A percentile compares a stretch with the other conserved stretches of the same genome.
These are phyloP conservation scores for Drosophila austrosaltans DNA, from an alignment of 2,888 invertebrate genomes.

Conservation along the genomic window DNA sequence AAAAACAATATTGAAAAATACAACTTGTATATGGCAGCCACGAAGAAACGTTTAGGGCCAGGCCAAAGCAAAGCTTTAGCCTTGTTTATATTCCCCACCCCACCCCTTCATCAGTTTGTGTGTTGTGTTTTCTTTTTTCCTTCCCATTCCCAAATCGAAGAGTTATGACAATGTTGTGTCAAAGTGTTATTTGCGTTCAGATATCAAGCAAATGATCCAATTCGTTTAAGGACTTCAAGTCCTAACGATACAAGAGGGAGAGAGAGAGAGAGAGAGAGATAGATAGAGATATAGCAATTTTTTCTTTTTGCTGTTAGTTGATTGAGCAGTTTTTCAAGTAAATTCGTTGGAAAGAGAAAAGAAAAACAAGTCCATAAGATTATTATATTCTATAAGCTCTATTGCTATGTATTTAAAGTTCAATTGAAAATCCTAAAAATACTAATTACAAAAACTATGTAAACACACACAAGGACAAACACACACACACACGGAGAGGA, in stretches of 20 bases:
- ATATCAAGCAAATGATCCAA: conserved; percentile 48
- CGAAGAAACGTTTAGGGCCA: conserved; percentile 41
- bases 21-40: conserved; percentile 46
- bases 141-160: conserved; percentile 29
- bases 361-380: neutral
- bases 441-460: neutral
- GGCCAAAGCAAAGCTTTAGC: conserved; percentile 34
- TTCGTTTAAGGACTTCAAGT: conserved; percentile 36
- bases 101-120: conserved; percentile 1
- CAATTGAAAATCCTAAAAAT: conserved; percentile 2
- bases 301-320: conserved; percentile 26
- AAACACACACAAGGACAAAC: neutral
- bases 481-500: neutral
- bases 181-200: conserved; percentile 52
- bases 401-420: neutral
- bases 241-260: conserved; percentile 31
- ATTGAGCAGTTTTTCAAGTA: conserved; percentile 37
- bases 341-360: neutral
- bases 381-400: neutral
- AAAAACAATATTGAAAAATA: conserved; percentile 63
- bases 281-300: conserved; percentile 24
- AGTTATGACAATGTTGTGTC: conserved; percentile 55
- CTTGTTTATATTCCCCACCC: conserved; percentile 40
- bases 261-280: no score
- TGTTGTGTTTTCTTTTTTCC: neutral